Evolutionary conservation across 2,113 vertebrate genomes (phyloP).

Genomic region (Ifrita kowaldi): DNA sequence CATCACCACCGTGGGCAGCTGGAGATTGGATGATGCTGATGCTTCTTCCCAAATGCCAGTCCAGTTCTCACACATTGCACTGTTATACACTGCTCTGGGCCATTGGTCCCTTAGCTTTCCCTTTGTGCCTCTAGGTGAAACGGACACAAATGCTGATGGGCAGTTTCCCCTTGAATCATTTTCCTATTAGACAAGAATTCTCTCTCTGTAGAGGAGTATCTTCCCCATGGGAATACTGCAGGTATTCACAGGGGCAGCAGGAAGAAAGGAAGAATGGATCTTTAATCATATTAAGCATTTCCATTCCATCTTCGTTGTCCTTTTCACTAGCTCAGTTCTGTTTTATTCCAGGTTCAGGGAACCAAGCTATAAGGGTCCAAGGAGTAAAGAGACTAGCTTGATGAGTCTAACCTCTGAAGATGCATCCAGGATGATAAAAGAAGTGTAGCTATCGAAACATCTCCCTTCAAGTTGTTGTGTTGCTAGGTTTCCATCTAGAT

Average conservation of each 20-base stretch:
- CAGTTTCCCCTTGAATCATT: background rate
- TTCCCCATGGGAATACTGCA: background rate
- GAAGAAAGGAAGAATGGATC: background rate
- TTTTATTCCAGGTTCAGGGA: conserved; percentile 12
- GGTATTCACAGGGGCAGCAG: background rate
- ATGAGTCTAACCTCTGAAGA: conserved; percentile 27
- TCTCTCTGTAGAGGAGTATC: background rate
- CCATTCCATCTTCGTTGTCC: background rate
- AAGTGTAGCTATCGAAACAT: conserved; percentile 17
- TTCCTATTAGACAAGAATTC: background rate
- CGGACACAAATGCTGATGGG: background rate
- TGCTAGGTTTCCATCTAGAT: conserved; percentile 59
- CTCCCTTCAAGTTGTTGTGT: conserved; percentile 29
- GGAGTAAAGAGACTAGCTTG: background rate
- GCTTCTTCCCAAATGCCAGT: background rate
- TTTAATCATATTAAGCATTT: background rate
- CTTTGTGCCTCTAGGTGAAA: background rate
- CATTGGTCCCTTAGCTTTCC: background rate
- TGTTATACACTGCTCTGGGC: background rate
- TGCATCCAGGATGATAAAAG: conserved; percentile 2
- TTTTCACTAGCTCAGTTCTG: background rate
- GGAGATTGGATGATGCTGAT: background rate
- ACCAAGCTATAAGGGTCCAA: background rate
- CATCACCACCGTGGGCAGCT: accelerated
- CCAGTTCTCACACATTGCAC: background rate